A percentile compares a stretch with the other conserved stretches of the same genome.
Evolutionary conservation across 1,140 invertebrate genomes (phyloP).

Genomic region (Drosophila aff.): DNA sequence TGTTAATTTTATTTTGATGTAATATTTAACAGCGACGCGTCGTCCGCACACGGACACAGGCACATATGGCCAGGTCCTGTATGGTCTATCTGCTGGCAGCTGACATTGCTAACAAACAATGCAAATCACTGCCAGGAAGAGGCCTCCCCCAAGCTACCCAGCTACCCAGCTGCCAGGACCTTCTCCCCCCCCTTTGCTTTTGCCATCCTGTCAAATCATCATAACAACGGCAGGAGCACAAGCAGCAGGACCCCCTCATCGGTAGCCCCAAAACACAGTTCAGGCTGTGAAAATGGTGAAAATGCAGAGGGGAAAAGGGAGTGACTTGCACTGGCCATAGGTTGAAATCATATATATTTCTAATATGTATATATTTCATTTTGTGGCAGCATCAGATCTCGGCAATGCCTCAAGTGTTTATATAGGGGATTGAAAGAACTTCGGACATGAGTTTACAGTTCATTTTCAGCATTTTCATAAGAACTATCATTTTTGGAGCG

Average conservation of each 20-base stretch:
- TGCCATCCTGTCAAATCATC: constrained; percentile 66
- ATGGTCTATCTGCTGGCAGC: constrained; percentile 63
- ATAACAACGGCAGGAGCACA: constrained; percentile 38
- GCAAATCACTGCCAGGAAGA: constrained; percentile 62
- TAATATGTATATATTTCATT: neutral
- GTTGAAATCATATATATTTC: constrained; percentile 1
- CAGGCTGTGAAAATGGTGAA: too few relatives aligned
- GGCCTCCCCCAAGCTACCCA: neutral
- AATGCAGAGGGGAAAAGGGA: neutral
- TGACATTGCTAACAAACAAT: constrained; percentile 78
- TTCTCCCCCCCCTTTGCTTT: neutral
- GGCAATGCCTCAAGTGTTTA: neutral
- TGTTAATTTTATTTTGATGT: constrained; percentile 78
- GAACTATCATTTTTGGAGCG: neutral
- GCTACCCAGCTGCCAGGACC: constrained; percentile 1
- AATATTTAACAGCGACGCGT: constrained; percentile 64
- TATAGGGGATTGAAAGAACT: neutral
- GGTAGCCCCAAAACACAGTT: neutral
- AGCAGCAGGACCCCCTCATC: neutral
- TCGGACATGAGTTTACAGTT: neutral
- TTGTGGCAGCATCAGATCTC: neutral
- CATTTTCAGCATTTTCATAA: neutral
- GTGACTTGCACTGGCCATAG: constrained; percentile 19
- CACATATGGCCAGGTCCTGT: constrained; percentile 18
- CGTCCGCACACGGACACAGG: constrained; percentile 11